Base-by-base conservation (phyloP, 2,113 vertebrate genomes). In the Pelvicachromis taeniatus region DNA sequence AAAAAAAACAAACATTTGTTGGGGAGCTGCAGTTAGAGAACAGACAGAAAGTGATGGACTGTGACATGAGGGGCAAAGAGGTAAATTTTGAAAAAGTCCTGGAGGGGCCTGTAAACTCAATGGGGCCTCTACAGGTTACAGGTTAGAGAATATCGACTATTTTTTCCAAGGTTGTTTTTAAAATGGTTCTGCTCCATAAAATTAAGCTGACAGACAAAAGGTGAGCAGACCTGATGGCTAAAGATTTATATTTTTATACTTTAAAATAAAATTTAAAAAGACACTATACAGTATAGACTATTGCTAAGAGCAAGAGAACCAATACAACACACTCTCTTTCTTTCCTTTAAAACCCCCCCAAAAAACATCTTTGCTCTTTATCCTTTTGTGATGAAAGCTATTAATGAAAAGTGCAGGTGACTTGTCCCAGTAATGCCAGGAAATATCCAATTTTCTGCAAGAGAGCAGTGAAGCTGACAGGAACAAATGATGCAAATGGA, bases 41-140 rank as follows among this genome's bases (percentile, higher is more conserved):
- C 80, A 90, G 82, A 92, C 78, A 50, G 56, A 90, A 79, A 1
- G 65, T 16, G 85, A 90, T 80, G 82, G 70, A 83, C 80, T 88
- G 87, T 86, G 90, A 93, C 81, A 13, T 48, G 52, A 90, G 92
- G 42, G 93, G 85, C 92, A 89, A 31, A 85, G 86, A 90, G 86
- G 90, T 78, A 90, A 89, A 78, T 53, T 84, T 83, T 83, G 80
- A 73, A 80, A 87, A 89, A 85, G 81, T 87, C 86, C 86, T 82
- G 82, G 35, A 85, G 78, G 80, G 70, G 33, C 42, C 79, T 26
- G 81, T 83, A 75, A 89, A 89, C 54, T 81, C 87, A 79, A 12
- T 2, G 17, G 70, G 83, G 82, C 59, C 82, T 83, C 73, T 8
- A 29, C 29, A 73, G 81, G 80, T 89, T 80, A 91, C 16, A 73